Conservation (phyloP, 1,140 invertebrate species). For the Trichogramma pretiosum region DNA sequence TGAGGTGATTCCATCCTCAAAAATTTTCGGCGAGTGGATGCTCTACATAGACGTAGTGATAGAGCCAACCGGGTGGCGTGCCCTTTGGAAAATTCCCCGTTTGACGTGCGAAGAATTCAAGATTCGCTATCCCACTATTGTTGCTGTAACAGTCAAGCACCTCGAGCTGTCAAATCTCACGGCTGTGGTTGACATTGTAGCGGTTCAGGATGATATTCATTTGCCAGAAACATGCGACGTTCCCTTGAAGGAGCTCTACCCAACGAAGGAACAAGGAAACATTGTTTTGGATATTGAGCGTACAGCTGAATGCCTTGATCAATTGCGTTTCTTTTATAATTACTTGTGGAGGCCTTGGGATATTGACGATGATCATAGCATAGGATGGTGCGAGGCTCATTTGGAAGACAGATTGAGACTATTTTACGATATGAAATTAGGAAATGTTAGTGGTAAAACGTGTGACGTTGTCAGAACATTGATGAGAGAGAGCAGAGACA, state of each 20-base stretch:
- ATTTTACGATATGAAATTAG: constrained; percentile 52
- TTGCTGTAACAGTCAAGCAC: constrained; percentile 48
- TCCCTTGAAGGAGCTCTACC: constrained; percentile 50
- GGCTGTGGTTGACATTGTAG: constrained; percentile 47
- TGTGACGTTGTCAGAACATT: constrained; percentile 49
- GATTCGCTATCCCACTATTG: constrained; percentile 51
- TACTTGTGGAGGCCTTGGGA: constrained; percentile 59
- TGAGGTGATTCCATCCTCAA: constrained; percentile 42
- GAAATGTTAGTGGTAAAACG: constrained; percentile 41
- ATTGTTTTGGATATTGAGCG: constrained; percentile 45
- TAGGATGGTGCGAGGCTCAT: constrained; percentile 49
- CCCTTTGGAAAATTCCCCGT: constrained; percentile 55
- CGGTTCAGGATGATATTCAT: constrained; percentile 53
- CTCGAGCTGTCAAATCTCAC: constrained; percentile 43
- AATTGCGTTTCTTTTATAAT: constrained; percentile 51
- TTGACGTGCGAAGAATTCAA: constrained; percentile 49
- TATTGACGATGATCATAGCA: constrained; percentile 48
- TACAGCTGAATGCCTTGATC: constrained; percentile 37
- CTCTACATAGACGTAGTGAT: constrained; percentile 49
- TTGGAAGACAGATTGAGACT: constrained; percentile 46
- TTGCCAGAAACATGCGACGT: constrained; percentile 51
- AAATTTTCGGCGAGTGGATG: constrained; percentile 48
- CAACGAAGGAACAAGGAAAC: constrained; percentile 49
- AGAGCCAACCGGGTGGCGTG: constrained; percentile 53
- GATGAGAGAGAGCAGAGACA: constrained; percentile 47